Evolutionary conservation across 2,888 invertebrate genomes (phyloP).

Genomic region (Caenorhabditis macrosperma): DNA sequence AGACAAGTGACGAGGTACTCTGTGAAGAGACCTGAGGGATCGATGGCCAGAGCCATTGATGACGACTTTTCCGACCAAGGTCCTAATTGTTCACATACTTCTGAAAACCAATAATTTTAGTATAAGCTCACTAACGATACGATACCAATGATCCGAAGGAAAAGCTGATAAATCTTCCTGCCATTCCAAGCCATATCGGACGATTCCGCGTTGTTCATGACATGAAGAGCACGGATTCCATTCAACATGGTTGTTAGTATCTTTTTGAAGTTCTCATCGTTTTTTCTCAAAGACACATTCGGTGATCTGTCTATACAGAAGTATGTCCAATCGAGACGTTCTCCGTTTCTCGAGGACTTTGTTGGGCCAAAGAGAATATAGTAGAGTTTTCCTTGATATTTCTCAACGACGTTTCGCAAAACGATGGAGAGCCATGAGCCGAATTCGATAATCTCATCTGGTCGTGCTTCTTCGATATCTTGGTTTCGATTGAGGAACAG

Average conservation of each 20-base stretch:
- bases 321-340: constrained; percentile 46
- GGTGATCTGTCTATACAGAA: constrained; percentile 5
- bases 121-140: neutral
- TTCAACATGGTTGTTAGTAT: constrained; percentile 31
- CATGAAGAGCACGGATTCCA: constrained; percentile 47
- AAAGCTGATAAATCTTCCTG: constrained; percentile 42
- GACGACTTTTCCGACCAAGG: constrained; percentile 23
- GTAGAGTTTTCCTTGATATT: constrained; percentile 51
- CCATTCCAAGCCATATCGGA: constrained; percentile 38
- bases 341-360: constrained; percentile 27
- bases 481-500: constrained; percentile 47
- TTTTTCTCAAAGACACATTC: neutral
- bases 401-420: constrained; percentile 29
- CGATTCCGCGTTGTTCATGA: constrained; percentile 42
- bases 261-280: constrained; percentile 23
- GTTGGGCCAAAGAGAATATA: constrained; percentile 54
- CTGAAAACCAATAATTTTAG: constrained; percentile 7
- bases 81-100: constrained; percentile 9
- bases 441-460: constrained; percentile 47
- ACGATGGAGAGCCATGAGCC: constrained; percentile 52
- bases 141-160: constrained; percentile 46
- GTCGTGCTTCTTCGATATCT: constrained; percentile 40
- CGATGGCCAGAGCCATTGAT: constrained; percentile 48
- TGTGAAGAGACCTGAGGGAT: constrained; percentile 31
- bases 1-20: constrained; percentile 42